Percentiles rank a stretch among this genome's conserved stretches.
These are phyloP conservation scores for Lycocorax pyrrhopterus DNA, from an alignment of 2,113 vertebrate genomes.

Conservation along the genomic window DNA sequence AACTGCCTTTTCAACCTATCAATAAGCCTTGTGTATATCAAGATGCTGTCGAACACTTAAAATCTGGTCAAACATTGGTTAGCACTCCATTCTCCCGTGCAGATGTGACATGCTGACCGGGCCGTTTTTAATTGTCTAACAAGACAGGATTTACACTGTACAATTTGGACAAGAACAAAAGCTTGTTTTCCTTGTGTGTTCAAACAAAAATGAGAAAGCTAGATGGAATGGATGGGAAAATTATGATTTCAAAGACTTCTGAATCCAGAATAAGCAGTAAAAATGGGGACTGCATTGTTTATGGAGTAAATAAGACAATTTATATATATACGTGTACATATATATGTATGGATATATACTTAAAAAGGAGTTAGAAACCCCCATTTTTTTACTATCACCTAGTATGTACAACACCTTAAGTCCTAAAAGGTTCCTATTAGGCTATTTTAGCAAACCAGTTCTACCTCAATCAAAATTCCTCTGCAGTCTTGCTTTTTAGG, in stretches of 20 bases:
- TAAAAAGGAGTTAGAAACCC: not conserved
- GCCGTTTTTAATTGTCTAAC: not conserved
- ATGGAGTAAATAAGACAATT: not conserved
- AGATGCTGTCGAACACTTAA: not conserved
- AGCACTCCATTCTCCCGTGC: not conserved
- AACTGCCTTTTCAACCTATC: not conserved
- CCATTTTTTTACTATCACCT: not conserved
- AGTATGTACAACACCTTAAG: not conserved
- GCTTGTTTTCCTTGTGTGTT: not conserved
- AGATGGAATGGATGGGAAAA: not conserved
- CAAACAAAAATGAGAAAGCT: not conserved
- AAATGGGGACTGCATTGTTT: not conserved
- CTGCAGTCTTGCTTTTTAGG: not conserved
- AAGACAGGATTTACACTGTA: not conserved
- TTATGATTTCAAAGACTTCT: not conserved
- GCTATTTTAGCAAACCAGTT: not conserved
- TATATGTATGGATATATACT: rapidly evolving
- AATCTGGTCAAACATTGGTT: not conserved
- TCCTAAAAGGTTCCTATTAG: not conserved
- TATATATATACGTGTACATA: not conserved
- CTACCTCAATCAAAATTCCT: not conserved
- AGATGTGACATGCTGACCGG: not conserved
- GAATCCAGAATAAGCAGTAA: not conserved
- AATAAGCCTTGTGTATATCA: rapidly evolving
- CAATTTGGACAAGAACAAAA: not conserved